These are phyloP conservation scores for Empis stercorea DNA, from an alignment of 2,888 invertebrate genomes.

Conservation along the genomic window DNA sequence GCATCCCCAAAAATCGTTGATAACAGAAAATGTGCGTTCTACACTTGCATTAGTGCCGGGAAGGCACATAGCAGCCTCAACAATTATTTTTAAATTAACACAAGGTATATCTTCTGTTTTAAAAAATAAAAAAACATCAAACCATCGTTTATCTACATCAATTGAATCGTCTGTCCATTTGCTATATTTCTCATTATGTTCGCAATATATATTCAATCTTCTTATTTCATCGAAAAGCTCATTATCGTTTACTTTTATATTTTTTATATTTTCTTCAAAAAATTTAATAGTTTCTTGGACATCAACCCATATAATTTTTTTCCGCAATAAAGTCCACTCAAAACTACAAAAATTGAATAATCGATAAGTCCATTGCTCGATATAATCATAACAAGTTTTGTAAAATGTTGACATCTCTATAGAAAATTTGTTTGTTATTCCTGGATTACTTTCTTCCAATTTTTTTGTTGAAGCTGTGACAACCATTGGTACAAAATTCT, in stretches of 20 bases:
- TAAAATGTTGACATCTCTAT: background rate
- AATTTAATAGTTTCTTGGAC: background rate
- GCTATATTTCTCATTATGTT: background rate
- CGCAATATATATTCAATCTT: background rate
- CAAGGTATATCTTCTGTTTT: background rate
- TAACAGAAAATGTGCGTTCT: background rate
- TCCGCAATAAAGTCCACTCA: background rate
- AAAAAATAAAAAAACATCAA: background rate
- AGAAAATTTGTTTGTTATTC: background rate
- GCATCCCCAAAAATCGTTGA: background rate
- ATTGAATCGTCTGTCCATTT: background rate
- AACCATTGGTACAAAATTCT: background rate
- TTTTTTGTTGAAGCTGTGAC: background rate
- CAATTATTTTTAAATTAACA: conserved; percentile 2
- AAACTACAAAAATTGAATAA: background rate
- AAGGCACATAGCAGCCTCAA: conserved; percentile 2
- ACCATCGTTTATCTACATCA: background rate
- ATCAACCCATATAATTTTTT: background rate
- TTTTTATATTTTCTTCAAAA: background rate
- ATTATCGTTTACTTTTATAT: background rate
- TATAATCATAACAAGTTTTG: background rate
- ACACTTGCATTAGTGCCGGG: conserved; percentile 5
- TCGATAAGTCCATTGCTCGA: background rate
- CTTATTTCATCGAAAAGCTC: background rate
- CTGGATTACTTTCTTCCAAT: background rate